A percentile compares a stretch with the other conserved stretches of the same genome.
Conservation (phyloP, 2,888 invertebrate genomes). For the Rambutsinella grinnellia region DNA sequence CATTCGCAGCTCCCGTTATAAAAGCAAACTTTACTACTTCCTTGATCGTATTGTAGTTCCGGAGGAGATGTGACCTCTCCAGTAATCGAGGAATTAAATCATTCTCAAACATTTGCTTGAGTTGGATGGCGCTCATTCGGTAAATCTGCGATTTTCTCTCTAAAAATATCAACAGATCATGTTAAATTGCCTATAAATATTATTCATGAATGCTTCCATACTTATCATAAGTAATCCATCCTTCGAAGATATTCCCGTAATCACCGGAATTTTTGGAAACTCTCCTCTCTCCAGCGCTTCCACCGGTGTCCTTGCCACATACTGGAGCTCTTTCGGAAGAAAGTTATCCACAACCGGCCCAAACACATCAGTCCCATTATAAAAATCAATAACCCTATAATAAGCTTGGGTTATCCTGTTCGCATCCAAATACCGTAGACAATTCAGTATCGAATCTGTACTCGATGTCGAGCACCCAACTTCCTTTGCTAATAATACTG, state of each 20-base stretch:
- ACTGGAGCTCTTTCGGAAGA: conserved; percentile 75
- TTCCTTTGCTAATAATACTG: conserved; percentile 63
- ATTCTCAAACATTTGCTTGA: conserved; percentile 63
- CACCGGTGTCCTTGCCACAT: conserved; percentile 74
- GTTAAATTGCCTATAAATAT: neutral
- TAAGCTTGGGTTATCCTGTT: conserved; percentile 68
- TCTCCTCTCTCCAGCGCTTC: conserved; percentile 73
- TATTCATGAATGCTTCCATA: conserved; percentile 66
- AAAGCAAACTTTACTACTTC: conserved; percentile 66
- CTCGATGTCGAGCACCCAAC: conserved; percentile 64
- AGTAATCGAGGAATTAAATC: conserved; percentile 63
- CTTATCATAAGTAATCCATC: conserved; percentile 76
- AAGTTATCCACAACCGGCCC: conserved; percentile 77
- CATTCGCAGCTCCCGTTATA: conserved; percentile 65
- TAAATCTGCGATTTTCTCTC: conserved; percentile 63
- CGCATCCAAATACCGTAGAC: conserved; percentile 76
- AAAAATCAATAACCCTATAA: conserved; percentile 63
- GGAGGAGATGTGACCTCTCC: conserved; percentile 60
- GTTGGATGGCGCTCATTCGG: conserved; percentile 60
- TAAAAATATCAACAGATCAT: too few relatives aligned
- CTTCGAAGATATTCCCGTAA: conserved; percentile 79
- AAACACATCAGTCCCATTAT: conserved; percentile 69
- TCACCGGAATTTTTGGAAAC: conserved; percentile 75
- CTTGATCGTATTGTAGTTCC: conserved; percentile 62
- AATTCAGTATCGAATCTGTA: conserved; percentile 72